phyloP scores from a whole-genome alignment of 2,113 vertebrate genomes.

The Isichthys henryi region DNA sequence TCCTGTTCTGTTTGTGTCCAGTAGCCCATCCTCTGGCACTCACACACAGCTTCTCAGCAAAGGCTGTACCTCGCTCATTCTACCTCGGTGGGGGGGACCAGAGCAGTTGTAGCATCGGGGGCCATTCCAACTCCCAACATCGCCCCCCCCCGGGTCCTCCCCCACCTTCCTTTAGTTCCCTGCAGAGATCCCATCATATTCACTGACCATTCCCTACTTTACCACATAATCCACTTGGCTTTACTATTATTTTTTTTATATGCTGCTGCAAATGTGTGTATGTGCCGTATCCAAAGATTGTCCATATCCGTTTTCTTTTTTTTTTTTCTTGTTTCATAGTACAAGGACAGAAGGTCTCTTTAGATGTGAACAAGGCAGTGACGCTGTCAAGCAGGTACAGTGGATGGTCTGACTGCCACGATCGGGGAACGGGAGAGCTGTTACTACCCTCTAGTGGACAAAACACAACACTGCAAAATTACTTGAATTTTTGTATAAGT shows the following conservation, averaged over 20 bases:
- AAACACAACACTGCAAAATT: conserved; percentile 42
- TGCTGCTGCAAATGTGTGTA: conserved; percentile 57
- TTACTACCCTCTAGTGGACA: conserved; percentile 52
- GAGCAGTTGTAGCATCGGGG: background rate
- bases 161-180: background rate
- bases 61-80: background rate
- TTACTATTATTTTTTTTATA: conserved; percentile 7
- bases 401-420: conserved; percentile 3
- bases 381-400: conserved; percentile 1
- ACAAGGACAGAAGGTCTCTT: conserved; percentile 17
- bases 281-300: conserved; percentile 62
- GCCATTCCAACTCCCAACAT: background rate
- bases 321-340: conserved; percentile 2
- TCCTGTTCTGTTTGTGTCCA: background rate
- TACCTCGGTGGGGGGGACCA: background rate
- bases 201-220: background rate
- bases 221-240: background rate
- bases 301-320: conserved; percentile 34
- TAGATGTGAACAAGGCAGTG: conserved; percentile 13
- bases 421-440: conserved; percentile 28
- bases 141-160: background rate
- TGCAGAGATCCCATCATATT: background rate
- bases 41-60: background rate
- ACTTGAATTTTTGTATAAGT: conserved; percentile 54
- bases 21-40: conserved; percentile 5